Percentiles rank a stretch among this genome's conserved stretches.
These are phyloP conservation scores for Coluber constrictor DNA, from an alignment of 2,797 vertebrate genomes.

Conservation along the genomic window DNA sequence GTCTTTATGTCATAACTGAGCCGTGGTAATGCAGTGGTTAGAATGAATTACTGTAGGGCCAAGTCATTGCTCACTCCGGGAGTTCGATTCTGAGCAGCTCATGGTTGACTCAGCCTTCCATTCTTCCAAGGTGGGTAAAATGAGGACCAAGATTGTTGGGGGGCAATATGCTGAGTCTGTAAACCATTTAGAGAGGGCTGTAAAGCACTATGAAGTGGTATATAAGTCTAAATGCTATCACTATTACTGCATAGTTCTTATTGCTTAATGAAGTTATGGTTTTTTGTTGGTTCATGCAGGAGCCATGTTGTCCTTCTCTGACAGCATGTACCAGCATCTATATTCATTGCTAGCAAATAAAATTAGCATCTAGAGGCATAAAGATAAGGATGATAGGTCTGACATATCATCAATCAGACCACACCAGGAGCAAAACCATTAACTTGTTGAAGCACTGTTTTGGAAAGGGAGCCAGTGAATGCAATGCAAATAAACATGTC, in stretches of 20 bases:
- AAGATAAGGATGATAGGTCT: background rate
- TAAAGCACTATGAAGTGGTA: too few species aligned
- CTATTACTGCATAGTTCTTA: conserved; percentile 44
- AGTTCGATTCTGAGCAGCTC: too few species aligned
- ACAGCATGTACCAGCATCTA: conserved; percentile 20
- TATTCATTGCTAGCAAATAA: conserved; percentile 21
- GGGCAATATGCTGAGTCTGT: too few species aligned
- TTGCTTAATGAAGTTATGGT: conserved; percentile 48
- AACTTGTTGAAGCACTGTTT: conserved; percentile 56
- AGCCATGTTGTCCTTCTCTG: conserved; percentile 53
- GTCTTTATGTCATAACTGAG: conserved; percentile 44
- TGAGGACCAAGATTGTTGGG: too few species aligned
- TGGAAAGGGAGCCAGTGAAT: conserved; percentile 50
- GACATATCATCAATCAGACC: conserved; percentile 29
- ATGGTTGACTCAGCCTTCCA: too few species aligned
- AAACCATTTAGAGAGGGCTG: too few species aligned
- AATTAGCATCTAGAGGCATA: background rate
- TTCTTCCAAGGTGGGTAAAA: too few species aligned
- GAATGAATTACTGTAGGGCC: too few species aligned
- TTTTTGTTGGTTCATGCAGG: conserved; percentile 39
- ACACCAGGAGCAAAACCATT: conserved; percentile 52
- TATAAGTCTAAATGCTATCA: too few species aligned
- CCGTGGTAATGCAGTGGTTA: too few species aligned
- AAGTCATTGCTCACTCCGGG: too few species aligned
- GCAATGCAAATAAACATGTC: conserved; percentile 42